phyloP scores from a whole-genome alignment of 2,797 vertebrate genomes.

The Notamacropus eugenii region DNA sequence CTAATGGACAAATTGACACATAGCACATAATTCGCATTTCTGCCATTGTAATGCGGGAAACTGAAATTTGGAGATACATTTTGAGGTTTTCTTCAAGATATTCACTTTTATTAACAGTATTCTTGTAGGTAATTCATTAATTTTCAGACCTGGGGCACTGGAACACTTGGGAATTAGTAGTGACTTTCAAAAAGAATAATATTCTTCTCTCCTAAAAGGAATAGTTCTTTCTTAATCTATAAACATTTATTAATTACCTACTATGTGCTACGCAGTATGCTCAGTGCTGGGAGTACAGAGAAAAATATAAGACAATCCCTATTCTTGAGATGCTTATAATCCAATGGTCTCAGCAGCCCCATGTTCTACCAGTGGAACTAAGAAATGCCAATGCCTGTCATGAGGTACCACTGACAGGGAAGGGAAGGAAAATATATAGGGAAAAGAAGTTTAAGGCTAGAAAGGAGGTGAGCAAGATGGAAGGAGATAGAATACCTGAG shows the following conservation, averaged over 20 bases:
- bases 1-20: background rate
- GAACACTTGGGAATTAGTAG: conserved; percentile 41
- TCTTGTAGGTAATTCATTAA: conserved; percentile 25
- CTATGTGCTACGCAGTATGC: background rate
- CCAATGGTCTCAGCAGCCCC: background rate
- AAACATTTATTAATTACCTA: background rate
- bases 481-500: background rate
- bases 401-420: background rate
- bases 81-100: conserved; percentile 24
- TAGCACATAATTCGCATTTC: conserved; percentile 22
- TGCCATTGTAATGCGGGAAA: conserved; percentile 42
- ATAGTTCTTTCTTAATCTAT: background rate
- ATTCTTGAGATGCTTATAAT: background rate
- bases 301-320: background rate
- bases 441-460: background rate
- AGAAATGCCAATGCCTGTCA: conserved; percentile 12
- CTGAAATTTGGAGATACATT: conserved; percentile 24
- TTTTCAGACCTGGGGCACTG: conserved; percentile 29
- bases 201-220: conserved; percentile 43
- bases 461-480: background rate
- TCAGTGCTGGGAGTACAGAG: background rate
- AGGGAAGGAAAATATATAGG: background rate
- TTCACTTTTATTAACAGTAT: conserved; percentile 49
- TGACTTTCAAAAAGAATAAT: conserved; percentile 41
- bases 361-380: background rate